Percentiles rank a stretch among this genome's conserved stretches.
Conservation (phyloP, 2,113 vertebrate genomes). For the Odobenus rosmarus region DNA sequence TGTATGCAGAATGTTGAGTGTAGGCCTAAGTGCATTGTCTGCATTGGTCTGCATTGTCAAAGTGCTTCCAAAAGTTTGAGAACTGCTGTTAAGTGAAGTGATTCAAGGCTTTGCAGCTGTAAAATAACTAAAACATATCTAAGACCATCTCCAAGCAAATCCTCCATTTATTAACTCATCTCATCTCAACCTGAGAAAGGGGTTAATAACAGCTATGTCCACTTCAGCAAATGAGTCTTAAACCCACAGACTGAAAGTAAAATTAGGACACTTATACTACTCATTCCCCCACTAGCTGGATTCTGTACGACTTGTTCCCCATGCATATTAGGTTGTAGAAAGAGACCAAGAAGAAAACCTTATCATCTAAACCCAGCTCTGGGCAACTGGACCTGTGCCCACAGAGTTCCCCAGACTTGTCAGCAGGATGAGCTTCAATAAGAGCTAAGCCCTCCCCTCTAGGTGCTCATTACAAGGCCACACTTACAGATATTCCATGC, state of each 20-base stretch:
- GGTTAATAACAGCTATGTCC: neutral
- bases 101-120: neutral
- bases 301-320: neutral
- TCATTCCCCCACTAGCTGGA: neutral
- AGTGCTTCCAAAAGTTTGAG: neutral
- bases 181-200: neutral
- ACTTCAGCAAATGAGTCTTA: neutral
- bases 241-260: neutral
- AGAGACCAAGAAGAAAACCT: neutral
- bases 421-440: neutral
- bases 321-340: neutral
- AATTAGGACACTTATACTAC: neutral
- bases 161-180: neutral
- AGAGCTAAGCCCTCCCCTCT: neutral
- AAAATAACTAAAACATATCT: neutral
- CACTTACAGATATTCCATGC: neutral
- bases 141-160: neutral
- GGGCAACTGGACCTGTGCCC: neutral
- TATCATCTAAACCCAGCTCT: conserved; percentile 19
- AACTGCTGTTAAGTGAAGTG: neutral
- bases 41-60: no score
- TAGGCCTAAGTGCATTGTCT: no score
- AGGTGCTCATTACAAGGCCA: neutral
- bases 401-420: neutral
- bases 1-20: neutral